Base-by-base conservation (phyloP, 2,888 invertebrate genomes). In the Sarcophaga subvicina region DNA sequence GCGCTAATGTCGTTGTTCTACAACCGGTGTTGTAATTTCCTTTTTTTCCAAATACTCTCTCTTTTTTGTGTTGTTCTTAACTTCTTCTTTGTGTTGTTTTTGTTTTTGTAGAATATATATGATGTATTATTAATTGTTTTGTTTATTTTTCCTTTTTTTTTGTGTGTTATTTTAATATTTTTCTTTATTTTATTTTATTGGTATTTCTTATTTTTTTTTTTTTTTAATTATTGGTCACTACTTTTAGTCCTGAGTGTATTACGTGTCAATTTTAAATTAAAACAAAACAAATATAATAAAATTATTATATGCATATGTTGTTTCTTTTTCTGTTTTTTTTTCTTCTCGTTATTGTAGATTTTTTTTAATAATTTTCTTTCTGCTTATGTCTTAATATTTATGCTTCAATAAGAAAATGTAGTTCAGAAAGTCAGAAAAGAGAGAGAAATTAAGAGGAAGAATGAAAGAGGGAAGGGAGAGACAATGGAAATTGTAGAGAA, bases 231-330 rank as follows among this genome's bases (percentile, higher is more conserved):
- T 87, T 87, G 87, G 87, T 87, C 87, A 87, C 87, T 87, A 87
- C 87, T 82, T 87, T 83, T 75, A 84, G 84, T 87, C 87, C 87
- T 87, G 87, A 87, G 87, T 84, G 87, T 87, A 87, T 87, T 87
- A 87, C 87, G 71, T 37, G 37, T 84, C 84, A 87, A 84, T 87
- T 83, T 81, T 75, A 81, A 80, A 84, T 77, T 77, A 59, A 75
- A 71, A 71, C 47, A 63, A 79, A 72, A 72, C 72, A 70, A 80
- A 67, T 45, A 64, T 14, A 83, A 78, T 72, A 62, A 77, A 78
- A 73, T 72, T 37, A 37, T 37, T 54, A 54, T 54, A 54, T 54
- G 54, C 54, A 54, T 54, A 54, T 54, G 54, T 54, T 14, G 12
- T 17, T 14, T 49, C 49, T 49, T 14, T 49, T 14, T 14, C 12